Conservation (phyloP, 2,888 invertebrate species). For the Sarcophaga carnaria region DNA sequence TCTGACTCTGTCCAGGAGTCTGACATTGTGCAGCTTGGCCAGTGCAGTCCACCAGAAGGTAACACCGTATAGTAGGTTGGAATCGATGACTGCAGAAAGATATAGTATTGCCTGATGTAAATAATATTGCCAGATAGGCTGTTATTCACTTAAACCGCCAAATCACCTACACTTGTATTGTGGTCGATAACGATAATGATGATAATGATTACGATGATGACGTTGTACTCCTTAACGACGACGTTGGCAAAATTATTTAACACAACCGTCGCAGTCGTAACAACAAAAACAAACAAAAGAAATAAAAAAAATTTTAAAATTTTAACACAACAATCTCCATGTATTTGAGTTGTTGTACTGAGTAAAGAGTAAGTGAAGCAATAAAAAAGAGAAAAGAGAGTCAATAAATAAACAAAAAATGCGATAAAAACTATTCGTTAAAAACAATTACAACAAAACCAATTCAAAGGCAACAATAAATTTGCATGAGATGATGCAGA, state of each 20-base stretch:
- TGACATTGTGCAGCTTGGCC: no score
- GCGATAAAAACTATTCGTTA: not conserved
- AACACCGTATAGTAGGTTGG: no score
- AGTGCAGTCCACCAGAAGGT: no score
- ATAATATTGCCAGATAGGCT: no score
- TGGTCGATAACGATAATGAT: not conserved
- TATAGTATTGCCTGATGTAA: no score
- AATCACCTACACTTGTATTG: not conserved
- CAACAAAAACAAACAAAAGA: not conserved
- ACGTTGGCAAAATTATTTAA: conserved; percentile 13
- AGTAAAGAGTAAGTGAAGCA: not conserved
- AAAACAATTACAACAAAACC: conserved; percentile 3
- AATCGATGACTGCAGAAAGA: no score
- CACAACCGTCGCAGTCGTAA: not conserved
- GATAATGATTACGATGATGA: conserved; percentile 1
- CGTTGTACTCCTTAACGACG: no score
- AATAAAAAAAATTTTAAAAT: conserved; percentile 1
- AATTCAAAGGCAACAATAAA: not conserved
- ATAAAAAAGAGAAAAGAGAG: not conserved
- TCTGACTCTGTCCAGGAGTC: no score
- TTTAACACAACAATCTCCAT: conserved; percentile 4
- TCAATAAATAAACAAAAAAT: not conserved
- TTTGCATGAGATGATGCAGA: conserved; percentile 33
- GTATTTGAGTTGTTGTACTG: not conserved
- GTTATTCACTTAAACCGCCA: no score